Evolutionary conservation across 92 coral and sea anemone genomes (phyloP).

Genomic region (Heliopora coerulea): DNA sequence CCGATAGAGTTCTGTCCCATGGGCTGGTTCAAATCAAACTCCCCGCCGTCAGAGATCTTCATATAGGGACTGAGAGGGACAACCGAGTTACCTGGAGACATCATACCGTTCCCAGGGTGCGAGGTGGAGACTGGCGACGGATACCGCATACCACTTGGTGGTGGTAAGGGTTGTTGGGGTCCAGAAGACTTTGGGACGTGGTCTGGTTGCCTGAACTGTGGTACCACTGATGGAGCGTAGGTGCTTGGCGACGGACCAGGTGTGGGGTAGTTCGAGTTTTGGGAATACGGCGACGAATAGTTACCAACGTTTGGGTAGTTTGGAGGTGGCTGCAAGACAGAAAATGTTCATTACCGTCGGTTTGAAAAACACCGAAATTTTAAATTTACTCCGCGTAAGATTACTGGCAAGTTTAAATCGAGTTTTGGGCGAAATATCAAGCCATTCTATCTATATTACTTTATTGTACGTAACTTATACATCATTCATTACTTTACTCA

Average conservation of each 20-base stretch:
- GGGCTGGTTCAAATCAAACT: not conserved
- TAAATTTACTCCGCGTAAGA: no score
- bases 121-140: constrained; percentile 12
- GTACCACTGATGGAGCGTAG: not conserved
- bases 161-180: constrained; percentile 1
- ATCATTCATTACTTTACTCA: no score
- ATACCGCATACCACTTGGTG: constrained; percentile 13
- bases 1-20: not conserved
- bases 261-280: constrained; percentile 15
- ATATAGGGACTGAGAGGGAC: not conserved
- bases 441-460: no score
- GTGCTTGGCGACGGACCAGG: constrained; percentile 1
- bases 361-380: no score
- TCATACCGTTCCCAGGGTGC: constrained; percentile 31
- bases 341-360: no score
- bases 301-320: constrained; percentile 30
- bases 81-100: constrained; percentile 14
- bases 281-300: constrained; percentile 7
- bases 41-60: constrained; percentile 9
- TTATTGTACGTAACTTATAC: no score
- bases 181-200: not conserved
- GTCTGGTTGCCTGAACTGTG: constrained; percentile 16
- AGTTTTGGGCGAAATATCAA: no score
- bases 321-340: constrained; percentile 26
- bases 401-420: no score